Percentiles rank a stretch among this genome's conserved stretches.
These are phyloP conservation scores for Riptortus pedestris DNA, from an alignment of 1,140 invertebrate genomes.

Conservation along the genomic window DNA sequence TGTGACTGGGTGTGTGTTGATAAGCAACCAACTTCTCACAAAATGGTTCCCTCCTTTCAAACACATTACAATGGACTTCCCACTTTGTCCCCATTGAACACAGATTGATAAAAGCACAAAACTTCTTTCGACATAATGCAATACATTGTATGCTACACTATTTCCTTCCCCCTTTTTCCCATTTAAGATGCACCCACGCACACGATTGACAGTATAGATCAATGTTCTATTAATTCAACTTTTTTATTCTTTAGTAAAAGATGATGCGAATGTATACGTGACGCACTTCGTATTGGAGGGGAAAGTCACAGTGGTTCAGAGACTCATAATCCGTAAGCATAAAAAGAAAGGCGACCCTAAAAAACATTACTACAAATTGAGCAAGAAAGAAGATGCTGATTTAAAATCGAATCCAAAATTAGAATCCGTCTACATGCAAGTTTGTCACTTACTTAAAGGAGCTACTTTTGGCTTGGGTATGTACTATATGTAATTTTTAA, in stretches of 20 bases:
- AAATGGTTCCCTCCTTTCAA: no score
- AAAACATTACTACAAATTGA: neutral
- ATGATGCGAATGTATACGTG: slow-evolving; percentile 23
- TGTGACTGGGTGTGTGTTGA: no score
- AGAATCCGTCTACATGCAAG: slow-evolving; percentile 20
- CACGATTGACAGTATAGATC: no score
- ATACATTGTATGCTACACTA: no score
- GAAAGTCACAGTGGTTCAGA: slow-evolving; percentile 15
- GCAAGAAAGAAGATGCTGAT: neutral
- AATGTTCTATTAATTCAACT: no score
- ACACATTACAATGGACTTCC: no score
- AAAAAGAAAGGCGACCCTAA: neutral
- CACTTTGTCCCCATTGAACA: no score
- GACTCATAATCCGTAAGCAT: slow-evolving; percentile 1
- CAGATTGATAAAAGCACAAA: no score
- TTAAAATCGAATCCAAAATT: neutral
- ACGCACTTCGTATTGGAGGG: slow-evolving; percentile 22
- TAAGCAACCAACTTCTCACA: no score
- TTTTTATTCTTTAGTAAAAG: slow-evolving; percentile 22
- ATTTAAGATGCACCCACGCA: no score
- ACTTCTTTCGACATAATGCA: no score
- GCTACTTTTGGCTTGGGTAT: slow-evolving; percentile 22
- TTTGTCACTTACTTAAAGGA: slow-evolving; percentile 18
- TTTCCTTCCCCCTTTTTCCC: no score
- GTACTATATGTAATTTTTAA: neutral